phyloP scores from a whole-genome alignment of 37 sponge, comb jelly and placozoan species.

The Agelas oroides region DNA sequence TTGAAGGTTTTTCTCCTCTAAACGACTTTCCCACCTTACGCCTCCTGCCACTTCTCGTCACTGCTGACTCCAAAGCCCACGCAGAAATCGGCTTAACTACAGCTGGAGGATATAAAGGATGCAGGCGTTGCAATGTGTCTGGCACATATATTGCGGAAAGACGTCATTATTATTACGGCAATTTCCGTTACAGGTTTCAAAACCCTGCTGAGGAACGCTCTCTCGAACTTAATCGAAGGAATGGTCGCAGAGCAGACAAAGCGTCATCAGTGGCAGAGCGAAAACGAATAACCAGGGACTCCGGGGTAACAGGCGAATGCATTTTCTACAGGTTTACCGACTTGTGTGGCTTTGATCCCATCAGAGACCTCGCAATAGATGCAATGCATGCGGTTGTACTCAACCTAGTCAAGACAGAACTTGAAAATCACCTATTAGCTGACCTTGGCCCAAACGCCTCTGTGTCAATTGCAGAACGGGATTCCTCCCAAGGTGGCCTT shows the following conservation, averaged over 20 bases:
- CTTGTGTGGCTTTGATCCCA: constrained; percentile 25
- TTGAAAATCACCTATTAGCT: constrained; percentile 16
- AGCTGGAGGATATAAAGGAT: constrained; percentile 23
- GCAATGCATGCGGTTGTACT: constrained; percentile 29
- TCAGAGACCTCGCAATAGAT: constrained; percentile 6
- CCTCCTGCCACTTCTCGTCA: constrained; percentile 2
- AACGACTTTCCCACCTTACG: neutral
- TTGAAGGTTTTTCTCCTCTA: neutral
- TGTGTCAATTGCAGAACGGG: neutral
- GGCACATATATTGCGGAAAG: constrained; percentile 24
- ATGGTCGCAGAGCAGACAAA: constrained; percentile 3
- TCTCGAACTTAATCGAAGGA: neutral
- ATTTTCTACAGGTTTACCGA: constrained; percentile 20
- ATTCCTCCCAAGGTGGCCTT: neutral
- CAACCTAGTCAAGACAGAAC: constrained; percentile 10
- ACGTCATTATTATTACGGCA: constrained; percentile 24
- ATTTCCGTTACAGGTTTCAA: constrained; percentile 3
- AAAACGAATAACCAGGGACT: neutral
- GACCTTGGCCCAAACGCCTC: neutral
- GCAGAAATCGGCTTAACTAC: constrained; percentile 22
- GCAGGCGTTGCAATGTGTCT: constrained; percentile 1
- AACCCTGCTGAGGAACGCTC: neutral
- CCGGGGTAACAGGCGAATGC: constrained; percentile 19
- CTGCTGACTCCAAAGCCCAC: constrained; percentile 42
- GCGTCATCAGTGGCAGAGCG: constrained; percentile 14